Evolutionary conservation across 2,113 vertebrate species (phyloP).

Genomic region (Eublepharis macularius): DNA sequence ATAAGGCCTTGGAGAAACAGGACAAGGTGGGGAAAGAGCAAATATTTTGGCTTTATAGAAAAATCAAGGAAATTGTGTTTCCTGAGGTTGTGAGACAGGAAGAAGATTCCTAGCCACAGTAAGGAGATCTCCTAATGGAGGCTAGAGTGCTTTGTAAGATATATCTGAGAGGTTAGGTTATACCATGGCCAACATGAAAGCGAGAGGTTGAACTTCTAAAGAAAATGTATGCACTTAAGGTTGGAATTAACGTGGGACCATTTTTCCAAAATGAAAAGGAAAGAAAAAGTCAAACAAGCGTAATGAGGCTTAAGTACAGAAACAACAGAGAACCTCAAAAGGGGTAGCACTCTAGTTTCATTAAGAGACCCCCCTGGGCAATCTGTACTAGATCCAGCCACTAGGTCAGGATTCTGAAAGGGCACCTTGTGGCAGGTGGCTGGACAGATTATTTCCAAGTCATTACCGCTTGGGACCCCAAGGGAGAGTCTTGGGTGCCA

Average conservation of each 20-base stretch:
- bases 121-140: conserved; percentile 72
- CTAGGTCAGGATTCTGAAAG: conserved; percentile 72
- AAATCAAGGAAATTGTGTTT: conserved; percentile 88
- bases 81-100: conserved; percentile 87
- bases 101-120: conserved; percentile 80
- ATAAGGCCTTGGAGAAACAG: conserved; percentile 63
- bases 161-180: conserved; percentile 68
- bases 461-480: conserved; percentile 99
- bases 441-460: conserved; percentile 69
- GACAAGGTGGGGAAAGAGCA: conserved; percentile 75
- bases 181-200: conserved; percentile 67
- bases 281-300: conserved; percentile 55
- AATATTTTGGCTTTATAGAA: conserved; percentile 82
- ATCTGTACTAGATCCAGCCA: conserved; percentile 74
- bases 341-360: conserved; percentile 68
- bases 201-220: conserved; percentile 61
- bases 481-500: conserved; percentile 89
- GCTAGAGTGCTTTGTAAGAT: conserved; percentile 69
- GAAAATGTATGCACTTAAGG: conserved; percentile 70
- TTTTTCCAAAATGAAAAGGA: conserved; percentile 52
- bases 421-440: conserved; percentile 69
- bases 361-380: conserved; percentile 75
- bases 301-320: conserved; percentile 57
- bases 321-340: conserved; percentile 67
- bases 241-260: conserved; percentile 62